phyloP scores from a whole-genome alignment of 2,888 invertebrate species.

The Germaria angustata region DNA sequence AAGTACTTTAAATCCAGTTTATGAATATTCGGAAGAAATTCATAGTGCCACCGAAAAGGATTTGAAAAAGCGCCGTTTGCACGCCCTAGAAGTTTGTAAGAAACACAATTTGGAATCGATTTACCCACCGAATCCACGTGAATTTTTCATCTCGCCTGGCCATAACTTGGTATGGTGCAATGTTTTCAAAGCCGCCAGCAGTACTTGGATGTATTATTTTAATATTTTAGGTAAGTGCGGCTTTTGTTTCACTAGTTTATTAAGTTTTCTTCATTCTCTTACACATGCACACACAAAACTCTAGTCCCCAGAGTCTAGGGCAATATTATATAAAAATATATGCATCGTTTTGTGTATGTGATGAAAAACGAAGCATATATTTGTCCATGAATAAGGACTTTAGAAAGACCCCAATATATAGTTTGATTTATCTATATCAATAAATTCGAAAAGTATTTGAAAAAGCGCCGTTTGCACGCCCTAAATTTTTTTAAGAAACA shows the following conservation, averaged over 20 bases:
- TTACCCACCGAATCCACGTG: slow-evolving; percentile 85
- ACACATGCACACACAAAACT: too few species aligned
- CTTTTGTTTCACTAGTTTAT: too few species aligned
- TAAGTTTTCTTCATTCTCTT: too few species aligned
- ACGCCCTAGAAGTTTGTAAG: slow-evolving; percentile 81
- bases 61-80: slow-evolving; percentile 81
- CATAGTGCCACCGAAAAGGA: slow-evolving; percentile 80
- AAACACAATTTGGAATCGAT: slow-evolving; percentile 77
- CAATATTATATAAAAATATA: too few species aligned
- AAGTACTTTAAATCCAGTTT: slow-evolving; percentile 79
- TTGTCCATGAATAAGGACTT: too few species aligned
- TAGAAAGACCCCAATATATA: too few species aligned
- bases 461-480: slow-evolving; percentile 80
- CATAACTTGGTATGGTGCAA: slow-evolving; percentile 88
- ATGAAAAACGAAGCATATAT: too few species aligned
- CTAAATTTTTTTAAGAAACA: slow-evolving; percentile 81
- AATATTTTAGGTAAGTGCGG: slow-evolving; percentile 85
- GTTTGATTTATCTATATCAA: too few species aligned
- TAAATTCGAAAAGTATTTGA: slow-evolving; percentile 82
- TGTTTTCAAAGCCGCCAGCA: slow-evolving; percentile 88
- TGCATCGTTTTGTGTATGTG: too few species aligned
- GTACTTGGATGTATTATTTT: slow-evolving; percentile 90
- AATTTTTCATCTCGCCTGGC: slow-evolving; percentile 86
- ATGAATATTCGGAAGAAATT: slow-evolving; percentile 80
- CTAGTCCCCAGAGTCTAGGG: too few species aligned